A percentile compares a stretch with the other conserved stretches of the same genome.
These are phyloP conservation scores for Balaeniceps rex DNA, from an alignment of 2,113 vertebrate species.

Conservation along the genomic window DNA sequence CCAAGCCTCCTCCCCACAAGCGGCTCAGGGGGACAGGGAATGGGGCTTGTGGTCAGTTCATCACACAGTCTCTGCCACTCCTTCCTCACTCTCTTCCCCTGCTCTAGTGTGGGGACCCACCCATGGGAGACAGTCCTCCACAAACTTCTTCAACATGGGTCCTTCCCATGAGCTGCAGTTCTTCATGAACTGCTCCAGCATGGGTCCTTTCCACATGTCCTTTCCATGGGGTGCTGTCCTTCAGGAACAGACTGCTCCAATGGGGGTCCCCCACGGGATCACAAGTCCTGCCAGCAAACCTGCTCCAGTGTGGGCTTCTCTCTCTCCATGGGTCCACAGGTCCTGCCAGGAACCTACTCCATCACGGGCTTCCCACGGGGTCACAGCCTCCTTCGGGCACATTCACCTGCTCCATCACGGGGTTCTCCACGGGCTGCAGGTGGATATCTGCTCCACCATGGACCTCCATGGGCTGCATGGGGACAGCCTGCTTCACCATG, in stretches of 20 bases:
- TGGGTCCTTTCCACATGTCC: not conserved
- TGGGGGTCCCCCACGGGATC: rapidly evolving
- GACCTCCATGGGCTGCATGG: not conserved
- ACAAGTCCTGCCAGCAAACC: not conserved
- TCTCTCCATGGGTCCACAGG: not conserved
- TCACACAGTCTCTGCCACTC: rapidly evolving
- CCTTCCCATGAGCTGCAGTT: not conserved
- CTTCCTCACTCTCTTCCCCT: not conserved
- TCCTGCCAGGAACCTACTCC: not conserved
- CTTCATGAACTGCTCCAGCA: not conserved
- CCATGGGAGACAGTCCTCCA: not conserved
- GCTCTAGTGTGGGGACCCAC: rapidly evolving
- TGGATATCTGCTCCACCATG: not conserved
- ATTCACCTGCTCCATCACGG: not conserved
- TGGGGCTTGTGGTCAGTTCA: not conserved
- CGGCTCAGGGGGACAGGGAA: rapidly evolving
- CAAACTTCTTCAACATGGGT: rapidly evolving
- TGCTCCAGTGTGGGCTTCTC: rapidly evolving
- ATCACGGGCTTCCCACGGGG: rapidly evolving
- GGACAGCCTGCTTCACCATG: not conserved
- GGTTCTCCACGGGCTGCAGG: not conserved
- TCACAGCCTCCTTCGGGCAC: not conserved
- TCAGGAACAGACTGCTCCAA: not conserved
- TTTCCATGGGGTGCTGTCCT: not conserved
- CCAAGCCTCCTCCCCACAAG: not conserved